Evolutionary conservation across 1,140 invertebrate genomes (phyloP).

Genomic region (Calliopsis andreniformis): DNA sequence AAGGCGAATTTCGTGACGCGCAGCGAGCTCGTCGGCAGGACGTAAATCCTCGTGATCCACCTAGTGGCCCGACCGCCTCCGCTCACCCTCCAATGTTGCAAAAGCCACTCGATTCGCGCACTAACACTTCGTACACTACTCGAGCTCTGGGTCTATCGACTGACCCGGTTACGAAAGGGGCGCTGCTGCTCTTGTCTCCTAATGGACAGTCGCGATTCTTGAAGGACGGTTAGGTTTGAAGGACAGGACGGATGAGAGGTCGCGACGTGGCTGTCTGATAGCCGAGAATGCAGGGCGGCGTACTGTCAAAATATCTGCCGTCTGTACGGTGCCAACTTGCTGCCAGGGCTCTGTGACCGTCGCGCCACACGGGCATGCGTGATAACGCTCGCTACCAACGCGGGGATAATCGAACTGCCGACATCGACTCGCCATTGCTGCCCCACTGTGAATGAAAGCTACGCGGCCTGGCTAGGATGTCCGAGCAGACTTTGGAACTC

Average conservation of each 20-base stretch:
- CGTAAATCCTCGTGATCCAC: neutral
- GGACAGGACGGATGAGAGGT: conserved; percentile 3
- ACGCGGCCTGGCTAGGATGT: too few relatives aligned
- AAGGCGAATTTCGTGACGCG: neutral
- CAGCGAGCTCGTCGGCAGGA: neutral
- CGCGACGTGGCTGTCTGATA: conserved; percentile 24
- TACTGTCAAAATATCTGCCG: conserved; percentile 73
- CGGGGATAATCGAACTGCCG: conserved; percentile 55
- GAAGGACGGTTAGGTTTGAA: conserved; percentile 1
- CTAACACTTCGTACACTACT: conserved; percentile 31
- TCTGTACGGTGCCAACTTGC: conserved; percentile 33
- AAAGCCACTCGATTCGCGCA: conserved; percentile 24
- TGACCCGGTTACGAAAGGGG: conserved; percentile 67
- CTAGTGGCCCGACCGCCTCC: neutral
- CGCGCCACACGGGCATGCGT: conserved; percentile 70
- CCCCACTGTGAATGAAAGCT: neutral
- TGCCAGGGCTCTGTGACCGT: conserved; percentile 4
- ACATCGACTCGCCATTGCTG: conserved; percentile 8
- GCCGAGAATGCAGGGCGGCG: conserved; percentile 70
- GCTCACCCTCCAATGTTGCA: neutral
- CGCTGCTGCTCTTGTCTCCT: conserved; percentile 24
- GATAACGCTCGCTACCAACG: conserved; percentile 50
- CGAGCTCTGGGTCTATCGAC: conserved; percentile 65
- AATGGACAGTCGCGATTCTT: neutral
- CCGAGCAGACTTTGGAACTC: too few relatives aligned